phyloP scores from a whole-genome alignment of 2,888 invertebrate species.

The Pachycephus smyrnensis region DNA sequence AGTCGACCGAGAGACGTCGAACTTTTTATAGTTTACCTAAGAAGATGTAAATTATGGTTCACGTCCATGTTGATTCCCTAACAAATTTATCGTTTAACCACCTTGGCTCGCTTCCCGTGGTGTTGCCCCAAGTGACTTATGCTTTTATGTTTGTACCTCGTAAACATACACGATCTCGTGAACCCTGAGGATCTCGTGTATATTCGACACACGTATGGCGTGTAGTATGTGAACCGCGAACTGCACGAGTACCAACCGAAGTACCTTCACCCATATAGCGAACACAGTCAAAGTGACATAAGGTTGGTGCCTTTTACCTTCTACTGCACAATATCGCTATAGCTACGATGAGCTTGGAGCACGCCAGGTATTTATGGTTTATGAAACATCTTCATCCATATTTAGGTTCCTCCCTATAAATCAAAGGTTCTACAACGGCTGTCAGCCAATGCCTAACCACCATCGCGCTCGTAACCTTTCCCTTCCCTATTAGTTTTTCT shows the following conservation, averaged over 20 bases:
- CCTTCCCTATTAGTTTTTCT: neutral
- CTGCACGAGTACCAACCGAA: neutral
- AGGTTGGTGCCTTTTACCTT: constrained; percentile 10
- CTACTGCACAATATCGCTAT: neutral
- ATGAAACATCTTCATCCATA: constrained; percentile 56
- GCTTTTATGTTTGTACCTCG: constrained; percentile 30
- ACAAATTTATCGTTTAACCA: constrained; percentile 25
- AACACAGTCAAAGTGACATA: constrained; percentile 26
- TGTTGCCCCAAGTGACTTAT: constrained; percentile 42
- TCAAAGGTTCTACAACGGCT: constrained; percentile 43
- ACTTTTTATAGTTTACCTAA: constrained; percentile 26
- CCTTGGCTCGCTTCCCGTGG: constrained; percentile 39
- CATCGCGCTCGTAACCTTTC: constrained; percentile 13
- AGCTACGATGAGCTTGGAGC: neutral
- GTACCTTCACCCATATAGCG: neutral
- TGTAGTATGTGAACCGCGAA: neutral
- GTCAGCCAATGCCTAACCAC: constrained; percentile 26
- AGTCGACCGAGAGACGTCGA: constrained; percentile 3
- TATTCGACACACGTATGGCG: neutral
- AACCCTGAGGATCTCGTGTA: neutral
- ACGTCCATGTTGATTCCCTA: constrained; percentile 35
- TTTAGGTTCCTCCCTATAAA: constrained; percentile 53
- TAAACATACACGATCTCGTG: constrained; percentile 11
- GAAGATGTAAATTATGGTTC: constrained; percentile 50
- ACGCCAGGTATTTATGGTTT: constrained; percentile 46